Conservation (phyloP, 2,797 vertebrate genomes). For the Silurus lanzhouensis region DNA sequence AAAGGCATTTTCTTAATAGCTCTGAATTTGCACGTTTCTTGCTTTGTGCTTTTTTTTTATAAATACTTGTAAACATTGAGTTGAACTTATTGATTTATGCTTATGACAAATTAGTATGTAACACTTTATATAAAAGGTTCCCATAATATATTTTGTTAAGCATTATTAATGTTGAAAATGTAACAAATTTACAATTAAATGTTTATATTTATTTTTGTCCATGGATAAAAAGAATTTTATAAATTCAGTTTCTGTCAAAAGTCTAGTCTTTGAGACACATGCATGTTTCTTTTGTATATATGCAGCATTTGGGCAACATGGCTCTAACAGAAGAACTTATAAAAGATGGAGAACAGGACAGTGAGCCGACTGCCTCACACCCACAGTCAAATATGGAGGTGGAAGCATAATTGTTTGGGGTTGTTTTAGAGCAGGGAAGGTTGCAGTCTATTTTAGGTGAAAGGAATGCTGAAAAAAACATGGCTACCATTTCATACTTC, state of each 20-base stretch:
- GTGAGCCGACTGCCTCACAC: no score
- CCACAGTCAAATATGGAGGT: no score
- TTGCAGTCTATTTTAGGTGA: no score
- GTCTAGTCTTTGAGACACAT: no score
- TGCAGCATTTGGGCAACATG: no score
- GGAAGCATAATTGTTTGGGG: no score
- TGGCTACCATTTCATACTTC: no score
- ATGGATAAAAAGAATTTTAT: neutral
- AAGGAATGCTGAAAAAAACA: no score
- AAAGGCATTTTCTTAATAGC: neutral
- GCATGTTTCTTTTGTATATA: no score
- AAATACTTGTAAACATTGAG: neutral
- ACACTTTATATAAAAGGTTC: neutral
- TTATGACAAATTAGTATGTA: neutral
- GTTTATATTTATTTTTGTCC: neutral
- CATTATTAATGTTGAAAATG: neutral
- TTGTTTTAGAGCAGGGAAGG: no score
- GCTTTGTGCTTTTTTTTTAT: neutral
- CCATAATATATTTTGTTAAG: neutral
- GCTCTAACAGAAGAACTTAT: no score
- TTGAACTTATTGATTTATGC: neutral
- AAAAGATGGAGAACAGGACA: no score
- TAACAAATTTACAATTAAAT: neutral
- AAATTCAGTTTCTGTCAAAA: neutral
- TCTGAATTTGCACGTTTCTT: slow-evolving; percentile 9